phyloP scores from a whole-genome alignment of 2,888 invertebrate genomes.

The Nomada ferruginata region DNA sequence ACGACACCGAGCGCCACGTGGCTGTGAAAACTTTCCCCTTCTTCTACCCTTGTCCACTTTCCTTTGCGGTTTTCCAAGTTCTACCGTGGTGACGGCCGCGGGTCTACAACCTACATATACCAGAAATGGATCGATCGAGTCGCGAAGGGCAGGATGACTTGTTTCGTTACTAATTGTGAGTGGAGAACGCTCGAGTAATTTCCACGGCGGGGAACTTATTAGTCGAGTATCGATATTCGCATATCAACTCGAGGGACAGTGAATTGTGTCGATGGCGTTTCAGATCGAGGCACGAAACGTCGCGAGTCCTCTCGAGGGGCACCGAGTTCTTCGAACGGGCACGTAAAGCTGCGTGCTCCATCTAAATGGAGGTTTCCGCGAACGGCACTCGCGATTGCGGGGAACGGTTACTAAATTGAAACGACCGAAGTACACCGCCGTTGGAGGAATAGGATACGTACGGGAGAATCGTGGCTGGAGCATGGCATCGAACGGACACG shows the following conservation, averaged over 20 bases:
- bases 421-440: slow-evolving; percentile 25
- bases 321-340: not conserved
- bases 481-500: not conserved
- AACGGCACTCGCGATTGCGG: slow-evolving; percentile 61
- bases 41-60: not conserved
- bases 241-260: not conserved
- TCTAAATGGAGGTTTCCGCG: slow-evolving; percentile 57
- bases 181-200: not conserved
- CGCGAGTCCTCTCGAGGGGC: not conserved
- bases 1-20: slow-evolving; percentile 62
- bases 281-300: slow-evolving; percentile 22
- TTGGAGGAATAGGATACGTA: not conserved
- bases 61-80: not conserved
- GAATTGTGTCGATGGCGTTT: not conserved
- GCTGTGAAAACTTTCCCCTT: slow-evolving; percentile 45
- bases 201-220: not conserved
- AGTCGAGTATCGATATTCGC: not conserved
- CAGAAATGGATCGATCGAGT: not conserved
- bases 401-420: slow-evolving; percentile 62
- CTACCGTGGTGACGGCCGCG: not conserved
- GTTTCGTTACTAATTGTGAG: too few species aligned
- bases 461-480: not conserved
- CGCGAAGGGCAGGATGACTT: not conserved
- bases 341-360: slow-evolving; percentile 34
- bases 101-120: not conserved